phyloP scores from a whole-genome alignment of 2,888 invertebrate species.

The Tromatobia lineatoria region DNA sequence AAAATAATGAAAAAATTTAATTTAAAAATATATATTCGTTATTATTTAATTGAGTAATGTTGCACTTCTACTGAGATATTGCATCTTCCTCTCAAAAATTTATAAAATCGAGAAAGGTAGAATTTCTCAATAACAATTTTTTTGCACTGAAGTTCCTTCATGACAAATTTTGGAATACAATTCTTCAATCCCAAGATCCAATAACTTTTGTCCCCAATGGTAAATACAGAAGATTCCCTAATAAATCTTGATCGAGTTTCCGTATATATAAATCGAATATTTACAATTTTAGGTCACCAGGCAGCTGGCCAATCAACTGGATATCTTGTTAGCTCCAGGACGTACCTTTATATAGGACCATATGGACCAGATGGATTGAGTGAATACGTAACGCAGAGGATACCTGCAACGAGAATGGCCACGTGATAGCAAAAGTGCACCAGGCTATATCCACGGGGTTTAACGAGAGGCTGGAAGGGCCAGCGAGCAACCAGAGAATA shows the following conservation, averaged over 20 bases:
- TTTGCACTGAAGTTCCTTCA: too few species aligned
- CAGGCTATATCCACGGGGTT: conserved; percentile 27
- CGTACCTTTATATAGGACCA: not conserved
- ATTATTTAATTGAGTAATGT: too few species aligned
- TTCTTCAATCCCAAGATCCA: too few species aligned
- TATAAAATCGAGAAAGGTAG: too few species aligned
- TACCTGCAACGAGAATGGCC: conserved; percentile 38
- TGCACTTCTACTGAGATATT: too few species aligned
- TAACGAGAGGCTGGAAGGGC: conserved; percentile 32
- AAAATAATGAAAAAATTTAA: too few species aligned
- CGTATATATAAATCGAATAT: not conserved
- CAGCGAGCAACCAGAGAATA: not conserved
- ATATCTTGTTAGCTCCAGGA: not conserved
- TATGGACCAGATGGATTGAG: conserved; percentile 2
- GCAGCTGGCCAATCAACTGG: not conserved
- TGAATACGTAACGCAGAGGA: conserved; percentile 11
- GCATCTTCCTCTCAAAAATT: too few species aligned
- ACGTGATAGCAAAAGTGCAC: conserved; percentile 2
- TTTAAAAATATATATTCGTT: too few species aligned
- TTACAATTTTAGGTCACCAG: not conserved
- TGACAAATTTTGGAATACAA: too few species aligned
- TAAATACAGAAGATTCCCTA: too few species aligned
- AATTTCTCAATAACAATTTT: too few species aligned
- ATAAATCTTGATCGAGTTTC: not conserved
- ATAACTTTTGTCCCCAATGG: too few species aligned